These are phyloP conservation scores for Epirrita christyi DNA, from an alignment of 2,888 invertebrate species.

Conservation along the genomic window DNA sequence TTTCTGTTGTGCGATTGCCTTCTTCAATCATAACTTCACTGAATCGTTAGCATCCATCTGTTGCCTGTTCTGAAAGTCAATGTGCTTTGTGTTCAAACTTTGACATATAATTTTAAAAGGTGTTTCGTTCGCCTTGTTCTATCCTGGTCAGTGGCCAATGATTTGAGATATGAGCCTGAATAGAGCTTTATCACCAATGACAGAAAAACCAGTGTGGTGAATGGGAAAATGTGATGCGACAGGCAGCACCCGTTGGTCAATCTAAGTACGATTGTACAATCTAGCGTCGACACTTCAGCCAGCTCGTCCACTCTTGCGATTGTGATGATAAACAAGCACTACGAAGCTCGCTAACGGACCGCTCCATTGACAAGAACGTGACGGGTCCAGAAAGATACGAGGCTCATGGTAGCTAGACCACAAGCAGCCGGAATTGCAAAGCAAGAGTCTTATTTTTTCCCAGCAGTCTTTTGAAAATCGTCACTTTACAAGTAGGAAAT, in stretches of 20 bases:
- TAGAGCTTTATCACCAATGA: too few species aligned
- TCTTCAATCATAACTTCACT: too few species aligned
- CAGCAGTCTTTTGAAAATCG: background rate
- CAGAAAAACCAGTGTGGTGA: too few species aligned
- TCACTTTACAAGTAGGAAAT: background rate
- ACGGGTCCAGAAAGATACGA: conserved; percentile 53
- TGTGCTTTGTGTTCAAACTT: too few species aligned
- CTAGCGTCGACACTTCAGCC: conserved; percentile 17
- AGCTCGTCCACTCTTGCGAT: conserved; percentile 17
- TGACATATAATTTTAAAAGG: too few species aligned
- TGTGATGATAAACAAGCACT: conserved; percentile 25
- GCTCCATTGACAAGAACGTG: conserved; percentile 54
- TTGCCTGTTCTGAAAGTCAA: too few species aligned
- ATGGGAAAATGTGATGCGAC: background rate
- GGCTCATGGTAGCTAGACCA: conserved; percentile 36
- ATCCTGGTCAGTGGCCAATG: too few species aligned
- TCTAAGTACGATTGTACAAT: conserved; percentile 36
- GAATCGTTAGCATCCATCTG: too few species aligned
- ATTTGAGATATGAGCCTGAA: too few species aligned
- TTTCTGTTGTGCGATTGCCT: too few species aligned
- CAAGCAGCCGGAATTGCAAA: background rate
- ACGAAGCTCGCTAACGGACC: conserved; percentile 23
- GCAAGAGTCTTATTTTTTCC: background rate
- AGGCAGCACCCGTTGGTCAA: conserved; percentile 17
- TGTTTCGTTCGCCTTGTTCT: too few species aligned